Evolutionary conservation across 2,113 vertebrate genomes (phyloP).

Genomic region (Tauraco erythrolophus): DNA sequence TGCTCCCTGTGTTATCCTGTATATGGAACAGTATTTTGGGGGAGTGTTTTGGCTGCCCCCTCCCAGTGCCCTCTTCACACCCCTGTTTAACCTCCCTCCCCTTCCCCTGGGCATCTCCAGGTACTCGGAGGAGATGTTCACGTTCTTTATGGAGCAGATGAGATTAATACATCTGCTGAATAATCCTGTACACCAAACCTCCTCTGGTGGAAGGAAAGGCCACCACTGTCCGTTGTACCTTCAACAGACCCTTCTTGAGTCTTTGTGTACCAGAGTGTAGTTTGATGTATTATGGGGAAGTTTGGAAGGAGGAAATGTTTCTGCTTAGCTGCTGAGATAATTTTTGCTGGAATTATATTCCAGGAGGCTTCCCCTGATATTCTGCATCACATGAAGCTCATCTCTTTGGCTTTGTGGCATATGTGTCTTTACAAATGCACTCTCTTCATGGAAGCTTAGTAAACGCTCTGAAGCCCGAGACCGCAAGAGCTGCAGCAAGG

Average conservation of each 20-base stretch:
- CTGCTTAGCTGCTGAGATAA: not conserved
- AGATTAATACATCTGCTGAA: not conserved
- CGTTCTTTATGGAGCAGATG: not conserved
- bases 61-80: not conserved
- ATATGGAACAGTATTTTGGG: not conserved
- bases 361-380: not conserved
- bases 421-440: not conserved
- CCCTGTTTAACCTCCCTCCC: not conserved
- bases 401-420: not conserved
- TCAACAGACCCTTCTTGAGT: not conserved
- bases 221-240: not conserved
- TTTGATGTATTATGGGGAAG: not conserved
- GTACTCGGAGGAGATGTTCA: not conserved
- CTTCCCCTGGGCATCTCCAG: not conserved
- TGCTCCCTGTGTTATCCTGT: rapidly evolving
- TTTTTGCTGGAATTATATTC: not conserved
- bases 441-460: not conserved
- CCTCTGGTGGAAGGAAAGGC: not conserved
- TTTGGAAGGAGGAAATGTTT: not conserved
- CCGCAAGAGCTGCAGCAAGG: not conserved
- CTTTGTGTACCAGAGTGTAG: not conserved
- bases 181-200: not conserved
- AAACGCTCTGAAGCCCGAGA: slow-evolving; percentile 20
- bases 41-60: not conserved
- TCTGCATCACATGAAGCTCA: not conserved